phyloP scores from a whole-genome alignment of 2,888 invertebrate genomes.

The Acrocyrtus sp. region DNA sequence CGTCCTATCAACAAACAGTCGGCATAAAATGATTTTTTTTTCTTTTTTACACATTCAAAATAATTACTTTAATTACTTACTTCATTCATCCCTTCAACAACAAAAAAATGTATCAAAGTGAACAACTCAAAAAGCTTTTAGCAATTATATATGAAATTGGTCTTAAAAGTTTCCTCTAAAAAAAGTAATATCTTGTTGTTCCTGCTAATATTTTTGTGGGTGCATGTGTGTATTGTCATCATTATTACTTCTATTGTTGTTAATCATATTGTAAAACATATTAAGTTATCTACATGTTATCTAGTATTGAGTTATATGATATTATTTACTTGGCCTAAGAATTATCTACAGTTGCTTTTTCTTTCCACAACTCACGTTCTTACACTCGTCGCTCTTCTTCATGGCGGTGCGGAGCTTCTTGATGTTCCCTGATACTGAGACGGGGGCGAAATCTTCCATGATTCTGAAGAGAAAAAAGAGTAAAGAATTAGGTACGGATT shows the following conservation, averaged over 20 bases:
- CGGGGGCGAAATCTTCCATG: conserved; percentile 63
- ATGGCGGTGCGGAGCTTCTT: conserved; percentile 63
- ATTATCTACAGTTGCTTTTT: conserved; percentile 61
- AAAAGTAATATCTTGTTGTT: too few species aligned
- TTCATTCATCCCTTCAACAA: too few species aligned
- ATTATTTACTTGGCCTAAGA: conserved; percentile 49
- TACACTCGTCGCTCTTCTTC: conserved; percentile 64
- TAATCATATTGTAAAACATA: too few species aligned
- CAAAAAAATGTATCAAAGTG: too few species aligned
- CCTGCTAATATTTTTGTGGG: too few species aligned
- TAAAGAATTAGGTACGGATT: too few species aligned
- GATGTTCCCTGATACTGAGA: conserved; percentile 61
- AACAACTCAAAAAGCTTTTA: too few species aligned
- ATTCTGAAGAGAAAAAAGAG: conserved; percentile 48
- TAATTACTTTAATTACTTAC: too few species aligned
- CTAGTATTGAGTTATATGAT: background rate
- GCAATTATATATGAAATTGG: too few species aligned
- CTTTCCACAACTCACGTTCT: conserved; percentile 61
- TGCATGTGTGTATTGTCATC: conserved; percentile 35
- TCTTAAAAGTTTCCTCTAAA: too few species aligned
- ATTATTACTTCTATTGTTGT: too few species aligned
- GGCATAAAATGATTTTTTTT: conserved; percentile 46
- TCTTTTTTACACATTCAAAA: too few species aligned
- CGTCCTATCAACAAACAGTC: conserved; percentile 49
- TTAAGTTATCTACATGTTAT: background rate